Base-by-base conservation (phyloP, 2,797 vertebrate species). In the Gymnocypris eckloni region DNA sequence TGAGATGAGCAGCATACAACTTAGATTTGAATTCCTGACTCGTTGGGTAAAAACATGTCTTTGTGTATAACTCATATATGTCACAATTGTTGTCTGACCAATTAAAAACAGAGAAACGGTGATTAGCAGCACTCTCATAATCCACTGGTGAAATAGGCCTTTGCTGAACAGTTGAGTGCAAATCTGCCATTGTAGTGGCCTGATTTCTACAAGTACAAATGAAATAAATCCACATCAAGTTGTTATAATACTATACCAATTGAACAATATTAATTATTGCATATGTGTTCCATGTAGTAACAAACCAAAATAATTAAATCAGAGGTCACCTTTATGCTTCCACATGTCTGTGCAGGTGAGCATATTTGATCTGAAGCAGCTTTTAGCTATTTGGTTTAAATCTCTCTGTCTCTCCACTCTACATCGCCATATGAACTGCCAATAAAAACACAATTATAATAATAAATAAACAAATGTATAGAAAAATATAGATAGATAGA, bases 21-120 rank as follows among this genome's bases (percentile, higher is more conserved):
- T 94, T 59, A 94, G 45, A 79, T 94, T 92, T 25, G 92, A 94
- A 89, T 93, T 93, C 82, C 92, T 93, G 82, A 89, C 90, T 48
- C 89, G 89, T 28, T 85, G 85, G 33, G 39, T 80, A 37, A 25
- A n/a, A 41, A n/a, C 11, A 16, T 16, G 41, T 50, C 77, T 84
- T 41, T 80, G 87, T 39, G 73, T 84, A 67, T 67, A 76, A 25
- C 16, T 78, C 43, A 77, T 20, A 28, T 59, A 76, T 54, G 81
- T 78, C 48, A 56, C 20, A 71, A 54, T 20, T 81, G 45, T 54
- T 70, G 69, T 81, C 11, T 66, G 50, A 81, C 86, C 77, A 13
- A 78, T 12, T 18, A 88, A 72, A 81, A 79, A 20, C 6, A 86
- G 61, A 41, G 82, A 87, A 39, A 89, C 41, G 22, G 50, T 79